Percentiles rank a stretch among this genome's conserved stretches.
Conservation (phyloP, 2,113 vertebrate genomes). For the Xenus cinereus region DNA sequence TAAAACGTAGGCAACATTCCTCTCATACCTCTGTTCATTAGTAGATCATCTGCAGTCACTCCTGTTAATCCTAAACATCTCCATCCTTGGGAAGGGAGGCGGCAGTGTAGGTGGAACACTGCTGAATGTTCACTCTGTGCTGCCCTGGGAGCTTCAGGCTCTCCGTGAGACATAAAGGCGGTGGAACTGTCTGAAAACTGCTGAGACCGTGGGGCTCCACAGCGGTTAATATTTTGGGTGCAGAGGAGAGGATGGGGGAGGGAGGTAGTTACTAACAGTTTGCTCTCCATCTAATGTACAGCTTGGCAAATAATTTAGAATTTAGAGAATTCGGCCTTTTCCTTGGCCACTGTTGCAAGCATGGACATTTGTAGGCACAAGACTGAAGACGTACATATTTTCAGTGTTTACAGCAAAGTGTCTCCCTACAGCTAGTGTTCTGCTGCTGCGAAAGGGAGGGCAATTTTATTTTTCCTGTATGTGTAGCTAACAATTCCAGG, state of each 20-base stretch:
- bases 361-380: accelerated
- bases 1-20: neutral
- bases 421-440: neutral
- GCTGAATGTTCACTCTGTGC: neutral
- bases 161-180: accelerated
- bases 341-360: neutral
- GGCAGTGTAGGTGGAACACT: neutral
- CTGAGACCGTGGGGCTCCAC: neutral
- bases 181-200: neutral
- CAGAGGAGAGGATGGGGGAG: neutral
- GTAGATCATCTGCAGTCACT: neutral
- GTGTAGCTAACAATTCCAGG: conserved; percentile 48
- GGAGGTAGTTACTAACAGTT: neutral
- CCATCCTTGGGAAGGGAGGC: neutral
- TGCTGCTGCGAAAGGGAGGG: neutral
- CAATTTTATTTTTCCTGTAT: conserved; percentile 32
- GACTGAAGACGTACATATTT: neutral
- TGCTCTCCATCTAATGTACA: neutral
- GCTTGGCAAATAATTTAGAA: neutral
- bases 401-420: neutral
- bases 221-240: neutral
- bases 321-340: neutral
- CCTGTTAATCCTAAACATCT: neutral
- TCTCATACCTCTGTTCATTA: neutral
- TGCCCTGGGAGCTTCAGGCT: neutral